Conservation (phyloP, 2,113 vertebrate genomes). For the Henicopernis longicauda region DNA sequence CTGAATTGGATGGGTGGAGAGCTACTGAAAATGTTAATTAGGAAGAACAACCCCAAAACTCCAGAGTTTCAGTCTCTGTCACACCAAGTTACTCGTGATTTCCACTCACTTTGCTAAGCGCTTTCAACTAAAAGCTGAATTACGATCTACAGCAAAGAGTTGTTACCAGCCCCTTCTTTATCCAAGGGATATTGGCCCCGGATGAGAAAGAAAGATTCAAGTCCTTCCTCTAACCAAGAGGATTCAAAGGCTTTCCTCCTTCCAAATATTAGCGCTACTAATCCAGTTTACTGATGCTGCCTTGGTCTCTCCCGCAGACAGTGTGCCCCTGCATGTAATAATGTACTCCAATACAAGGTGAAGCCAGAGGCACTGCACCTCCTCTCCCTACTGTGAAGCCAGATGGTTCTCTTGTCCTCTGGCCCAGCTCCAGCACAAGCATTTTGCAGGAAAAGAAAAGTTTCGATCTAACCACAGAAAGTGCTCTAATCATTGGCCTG, state of each 20-base stretch:
- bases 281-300: neutral
- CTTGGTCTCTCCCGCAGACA: neutral
- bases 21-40: neutral
- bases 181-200: neutral
- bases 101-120: neutral
- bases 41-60: neutral
- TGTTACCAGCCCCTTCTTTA: neutral
- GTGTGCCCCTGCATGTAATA: neutral
- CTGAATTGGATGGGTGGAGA: neutral
- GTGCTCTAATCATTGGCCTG: neutral
- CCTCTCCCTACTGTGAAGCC: neutral
- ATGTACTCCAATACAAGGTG: rapidly evolving
- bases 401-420: neutral
- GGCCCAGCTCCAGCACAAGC: neutral
- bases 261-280: neutral
- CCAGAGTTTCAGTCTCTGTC: neutral
- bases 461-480: neutral
- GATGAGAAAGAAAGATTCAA: neutral
- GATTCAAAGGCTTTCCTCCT: neutral
- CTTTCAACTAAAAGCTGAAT: neutral
- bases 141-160: rapidly evolving
- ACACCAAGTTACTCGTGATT: neutral
- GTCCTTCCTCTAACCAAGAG: neutral
- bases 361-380: neutral
- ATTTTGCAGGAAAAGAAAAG: neutral